These are phyloP conservation scores for Antheraea assamensis DNA, from an alignment of 2,888 invertebrate genomes.

Conservation along the genomic window DNA sequence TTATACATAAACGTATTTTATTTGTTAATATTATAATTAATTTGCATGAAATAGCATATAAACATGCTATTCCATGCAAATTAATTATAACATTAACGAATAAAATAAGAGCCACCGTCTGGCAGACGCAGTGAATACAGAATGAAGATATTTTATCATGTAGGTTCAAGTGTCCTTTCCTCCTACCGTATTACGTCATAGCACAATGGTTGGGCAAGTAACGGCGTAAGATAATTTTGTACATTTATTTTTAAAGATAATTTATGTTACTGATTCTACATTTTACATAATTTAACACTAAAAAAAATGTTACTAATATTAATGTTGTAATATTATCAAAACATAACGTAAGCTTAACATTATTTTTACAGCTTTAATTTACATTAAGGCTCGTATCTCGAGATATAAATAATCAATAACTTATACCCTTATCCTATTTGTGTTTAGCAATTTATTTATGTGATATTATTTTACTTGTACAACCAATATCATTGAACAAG, in stretches of 20 bases:
- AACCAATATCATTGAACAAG: neutral
- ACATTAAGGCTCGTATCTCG: neutral
- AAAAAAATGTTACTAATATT: neutral
- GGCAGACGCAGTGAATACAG: constrained; percentile 3
- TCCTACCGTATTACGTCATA: constrained; percentile 20
- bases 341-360: neutral
- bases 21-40: too few species aligned
- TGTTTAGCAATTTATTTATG: neutral
- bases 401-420: neutral
- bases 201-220: constrained; percentile 8
- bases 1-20: too few species aligned
- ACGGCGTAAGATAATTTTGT: neutral
- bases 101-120: neutral
- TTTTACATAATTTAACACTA: neutral
- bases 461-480: neutral
- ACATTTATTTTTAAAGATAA: constrained; percentile 13
- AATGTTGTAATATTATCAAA: too few species aligned
- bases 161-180: constrained; percentile 2
- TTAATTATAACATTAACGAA: constrained; percentile 4
- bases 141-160: neutral
- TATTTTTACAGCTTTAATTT: neutral
- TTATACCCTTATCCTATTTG: neutral
- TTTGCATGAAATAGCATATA: too few species aligned
- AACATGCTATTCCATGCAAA: constrained; percentile 2
- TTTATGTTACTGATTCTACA: constrained; percentile 1